Conservation (phyloP, 1,140 invertebrate species). For the Bilobella aurantiaca region DNA sequence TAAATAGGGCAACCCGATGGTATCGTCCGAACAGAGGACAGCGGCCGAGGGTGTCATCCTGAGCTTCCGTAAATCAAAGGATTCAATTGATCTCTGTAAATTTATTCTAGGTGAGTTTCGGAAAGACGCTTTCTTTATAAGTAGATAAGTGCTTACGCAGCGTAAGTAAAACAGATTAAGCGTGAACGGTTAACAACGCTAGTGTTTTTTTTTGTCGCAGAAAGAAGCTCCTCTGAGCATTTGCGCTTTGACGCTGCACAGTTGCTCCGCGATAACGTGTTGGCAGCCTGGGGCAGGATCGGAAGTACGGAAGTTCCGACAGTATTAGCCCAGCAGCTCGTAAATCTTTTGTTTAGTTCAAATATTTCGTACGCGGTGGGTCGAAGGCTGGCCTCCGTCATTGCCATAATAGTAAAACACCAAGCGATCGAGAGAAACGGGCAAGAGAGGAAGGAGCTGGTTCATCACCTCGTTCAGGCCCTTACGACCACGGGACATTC, state of each 20-base stretch:
- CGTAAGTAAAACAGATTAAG: not conserved
- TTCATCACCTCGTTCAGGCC: slow-evolving; percentile 7
- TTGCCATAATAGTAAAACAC: slow-evolving; percentile 23
- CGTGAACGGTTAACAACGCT: not conserved
- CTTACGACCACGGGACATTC: slow-evolving; percentile 17
- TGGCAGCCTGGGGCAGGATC: slow-evolving; percentile 60
- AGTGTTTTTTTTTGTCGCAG: slow-evolving; percentile 40
- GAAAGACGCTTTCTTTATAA: not conserved
- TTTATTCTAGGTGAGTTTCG: slow-evolving; percentile 54
- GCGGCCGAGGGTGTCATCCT: slow-evolving; percentile 67
- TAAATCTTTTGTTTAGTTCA: not conserved
- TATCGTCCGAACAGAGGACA: slow-evolving; percentile 62
- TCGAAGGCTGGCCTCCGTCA: slow-evolving; percentile 4
- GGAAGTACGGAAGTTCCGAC: slow-evolving; percentile 2
- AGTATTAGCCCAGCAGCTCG: slow-evolving; percentile 7
- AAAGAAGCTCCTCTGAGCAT: slow-evolving; percentile 64
- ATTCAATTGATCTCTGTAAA: slow-evolving; percentile 66
- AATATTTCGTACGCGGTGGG: slow-evolving; percentile 12
- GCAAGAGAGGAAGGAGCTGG: slow-evolving; percentile 12
- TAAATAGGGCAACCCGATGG: slow-evolving; percentile 31
- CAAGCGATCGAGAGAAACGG: slow-evolving; percentile 15
- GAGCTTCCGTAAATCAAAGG: slow-evolving; percentile 66
- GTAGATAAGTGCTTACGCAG: not conserved
- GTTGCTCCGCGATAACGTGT: slow-evolving; percentile 65
- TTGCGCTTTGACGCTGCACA: slow-evolving; percentile 75